These are phyloP conservation scores for Corythornis madagascariensis DNA, from an alignment of 2,113 vertebrate species.

Conservation along the genomic window DNA sequence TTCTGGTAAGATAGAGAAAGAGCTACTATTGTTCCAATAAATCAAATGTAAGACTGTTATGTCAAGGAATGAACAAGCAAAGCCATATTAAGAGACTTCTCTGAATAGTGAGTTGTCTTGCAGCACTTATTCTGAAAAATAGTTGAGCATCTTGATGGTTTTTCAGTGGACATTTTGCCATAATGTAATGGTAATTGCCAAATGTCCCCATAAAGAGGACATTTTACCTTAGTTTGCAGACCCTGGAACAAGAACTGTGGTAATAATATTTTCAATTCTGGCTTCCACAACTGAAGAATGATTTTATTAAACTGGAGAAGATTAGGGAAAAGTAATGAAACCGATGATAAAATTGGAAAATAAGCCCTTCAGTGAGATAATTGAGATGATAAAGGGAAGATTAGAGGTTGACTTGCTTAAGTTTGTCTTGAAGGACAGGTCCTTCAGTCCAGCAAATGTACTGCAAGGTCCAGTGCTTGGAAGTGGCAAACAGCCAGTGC, in stretches of 20 bases:
- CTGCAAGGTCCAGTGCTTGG: background rate
- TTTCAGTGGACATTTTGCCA: background rate
- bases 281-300: background rate
- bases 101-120: background rate
- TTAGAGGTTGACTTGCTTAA: constrained; percentile 16
- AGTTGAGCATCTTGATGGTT: background rate
- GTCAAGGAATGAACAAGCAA: background rate
- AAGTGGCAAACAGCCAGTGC: constrained; percentile 11
- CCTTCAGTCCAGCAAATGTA: background rate
- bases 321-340: background rate
- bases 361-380: background rate
- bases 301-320: background rate
- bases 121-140: background rate
- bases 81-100: background rate
- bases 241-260: background rate
- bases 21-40: background rate
- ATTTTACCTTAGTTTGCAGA: background rate
- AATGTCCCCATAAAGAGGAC: background rate
- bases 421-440: constrained; percentile 23
- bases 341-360: background rate
- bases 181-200: background rate
- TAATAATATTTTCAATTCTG: background rate
- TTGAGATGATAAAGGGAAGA: background rate
- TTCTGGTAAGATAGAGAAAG: background rate
- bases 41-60: background rate